Evolutionary conservation across 2,888 invertebrate species (phyloP), one percentile per base, ranked within the genome.

Genomic region (Tineola bisselliella): DNA sequence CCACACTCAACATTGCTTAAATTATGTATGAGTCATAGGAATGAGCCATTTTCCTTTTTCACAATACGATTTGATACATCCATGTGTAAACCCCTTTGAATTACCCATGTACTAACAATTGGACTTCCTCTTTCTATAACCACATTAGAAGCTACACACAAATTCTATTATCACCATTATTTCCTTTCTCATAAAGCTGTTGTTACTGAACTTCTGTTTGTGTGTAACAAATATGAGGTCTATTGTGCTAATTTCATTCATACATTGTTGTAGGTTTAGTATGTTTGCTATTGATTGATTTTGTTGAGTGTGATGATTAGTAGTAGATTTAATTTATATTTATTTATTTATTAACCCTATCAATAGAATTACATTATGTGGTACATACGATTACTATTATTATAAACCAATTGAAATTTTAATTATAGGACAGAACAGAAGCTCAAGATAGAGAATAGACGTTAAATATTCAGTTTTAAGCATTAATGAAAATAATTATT

Each of bases 241-340:
- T 13, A 25, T 25, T 54, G 54, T 54, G 54, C 19, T 54, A 54
- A 54, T 54, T 54, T 54, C 54, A 54, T 54, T 54, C 54, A 54
- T 54, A 54, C 54, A 54, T 17, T 19, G 54, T 54, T 5, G 13
- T 12, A 25, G 19, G 13, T 19, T 54, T 12, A 54, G 19, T 54
- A 25, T 19, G 25, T 25, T 25, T 54, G 8, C 25, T 25, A 25
- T 25, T 54, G 54, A 25, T 54, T 54, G 25, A 25, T 54, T 54
- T 18, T 25, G 17, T 25, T 25, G 15, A n/a, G 43, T 25, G 6
- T 25, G 25, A 25, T 25, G 25, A 25, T n/a, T n/a, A n/a, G n/a
- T n/a, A n/a, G n/a, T n/a, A n/a, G n/a, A n/a, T n/a, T n/a, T n/a
- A n/a, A n/a, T n/a, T n/a, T n/a, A n/a, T n/a, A n/a, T n/a, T n/a